A percentile compares a stretch with the other conserved stretches of the same genome.
phyloP scores from a whole-genome alignment of 1,140 invertebrate genomes.

The Rhopalosiphum padi region DNA sequence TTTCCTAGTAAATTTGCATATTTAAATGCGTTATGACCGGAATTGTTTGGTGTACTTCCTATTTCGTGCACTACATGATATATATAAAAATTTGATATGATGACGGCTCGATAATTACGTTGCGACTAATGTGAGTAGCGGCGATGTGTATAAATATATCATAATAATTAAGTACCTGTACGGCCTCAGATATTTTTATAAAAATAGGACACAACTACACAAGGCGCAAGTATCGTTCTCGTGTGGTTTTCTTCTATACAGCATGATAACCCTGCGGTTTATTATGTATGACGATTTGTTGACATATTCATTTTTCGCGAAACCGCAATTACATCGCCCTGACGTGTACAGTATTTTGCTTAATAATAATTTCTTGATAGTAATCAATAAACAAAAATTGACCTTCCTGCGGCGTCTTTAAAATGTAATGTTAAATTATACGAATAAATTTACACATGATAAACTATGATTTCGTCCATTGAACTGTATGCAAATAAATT shows the following conservation, averaged over 20 bases:
- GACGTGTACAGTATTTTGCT: background rate
- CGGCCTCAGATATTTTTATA: background rate
- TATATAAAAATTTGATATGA: background rate
- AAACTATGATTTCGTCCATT: background rate
- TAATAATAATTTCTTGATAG: background rate
- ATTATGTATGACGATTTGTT: constrained; percentile 22
- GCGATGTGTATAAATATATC: background rate
- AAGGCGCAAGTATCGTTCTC: background rate
- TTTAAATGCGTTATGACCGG: constrained; percentile 8
- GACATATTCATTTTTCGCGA: background rate
- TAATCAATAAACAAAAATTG: constrained; percentile 24
- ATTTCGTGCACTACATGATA: constrained; percentile 13
- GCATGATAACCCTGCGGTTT: constrained; percentile 19
- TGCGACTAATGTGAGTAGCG: background rate
- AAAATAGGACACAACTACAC: background rate
- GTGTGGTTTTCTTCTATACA: background rate
- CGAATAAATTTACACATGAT: background rate
- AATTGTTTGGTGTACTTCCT: constrained; percentile 36
- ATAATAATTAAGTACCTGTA: constrained; percentile 31
- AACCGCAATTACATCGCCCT: background rate
- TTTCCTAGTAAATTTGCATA: constrained; percentile 55
- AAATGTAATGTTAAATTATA: background rate
- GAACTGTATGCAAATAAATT: background rate
- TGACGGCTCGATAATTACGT: constrained; percentile 13
- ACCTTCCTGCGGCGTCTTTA: background rate